Base-by-base conservation (phyloP, 2,113 vertebrate species). In the Antechinus flavipes region DNA sequence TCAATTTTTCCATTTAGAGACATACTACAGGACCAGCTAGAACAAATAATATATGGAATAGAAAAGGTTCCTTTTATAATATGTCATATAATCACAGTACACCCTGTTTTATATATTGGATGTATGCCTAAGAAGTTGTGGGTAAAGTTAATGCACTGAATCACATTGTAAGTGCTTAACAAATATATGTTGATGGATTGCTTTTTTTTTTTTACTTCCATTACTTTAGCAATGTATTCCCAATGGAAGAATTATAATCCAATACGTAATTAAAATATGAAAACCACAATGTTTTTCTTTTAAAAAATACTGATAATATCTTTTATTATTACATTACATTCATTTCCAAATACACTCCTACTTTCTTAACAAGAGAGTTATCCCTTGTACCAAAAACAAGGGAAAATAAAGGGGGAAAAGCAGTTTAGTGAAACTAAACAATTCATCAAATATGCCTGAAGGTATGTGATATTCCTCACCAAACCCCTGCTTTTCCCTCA, bases 181-280 rank as follows among this genome's bases (percentile, higher is more conserved):
- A 94, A 58, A 58, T 95, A 84, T 24, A 1, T 68, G 55, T 68
- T 92, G 84, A 96, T 92, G 55, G 96, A 95, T 94, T 50, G 25
- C 0, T 6, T 23, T 68, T 35, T 91, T n/a, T 26, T 95, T 97
- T 35, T 26, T 30, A 23, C 52, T 93, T 92, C 47, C 76, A 84
- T n/a, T 94, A 90, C 93, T 95, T 93, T 30, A 90, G 50, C 89
- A 49, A 93, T 35, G 84, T 90, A 92, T 50, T 91, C 92, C 90
- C 35, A 91, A 14, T 89, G 53, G 49, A 92, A 96, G 97, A 92
- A 19, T 93, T 58, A 90, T 90, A 94, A 61, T 26, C 8, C 16
- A 95, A 46, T 55, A 12, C 8, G 49, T 89, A 50, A 23, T n/a
- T 91, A 95, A 92, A 55, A n/a, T 8, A 93, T 61, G 42, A 95